A percentile compares a stretch with the other conserved stretches of the same genome.
Evolutionary conservation across 2,113 vertebrate species (phyloP).

Genomic region (Tretioscincus oriximinensis): DNA sequence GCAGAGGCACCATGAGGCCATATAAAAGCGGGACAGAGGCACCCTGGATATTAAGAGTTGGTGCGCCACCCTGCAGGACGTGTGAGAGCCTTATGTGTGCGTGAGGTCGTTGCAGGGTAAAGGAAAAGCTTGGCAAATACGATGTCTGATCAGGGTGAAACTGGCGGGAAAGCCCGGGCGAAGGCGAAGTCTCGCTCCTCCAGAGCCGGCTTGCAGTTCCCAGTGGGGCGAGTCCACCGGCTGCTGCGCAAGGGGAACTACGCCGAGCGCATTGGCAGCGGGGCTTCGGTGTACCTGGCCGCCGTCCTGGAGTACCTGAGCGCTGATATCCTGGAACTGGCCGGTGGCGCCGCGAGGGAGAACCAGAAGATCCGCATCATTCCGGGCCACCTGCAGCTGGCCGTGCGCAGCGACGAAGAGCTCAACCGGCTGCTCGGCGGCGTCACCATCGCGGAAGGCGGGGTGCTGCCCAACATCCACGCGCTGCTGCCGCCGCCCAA

Average conservation of each 20-base stretch:
- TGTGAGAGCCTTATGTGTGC: too few relatives aligned
- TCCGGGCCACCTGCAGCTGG: constrained; percentile 15
- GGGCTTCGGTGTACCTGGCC: not conserved
- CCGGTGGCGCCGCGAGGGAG: constrained; percentile 16
- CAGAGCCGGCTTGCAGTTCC: constrained; percentile 81
- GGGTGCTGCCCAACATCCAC: constrained; percentile 80
- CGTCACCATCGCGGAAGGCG: constrained; percentile 79
- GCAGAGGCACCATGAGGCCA: too few relatives aligned
- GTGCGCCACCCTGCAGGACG: too few relatives aligned
- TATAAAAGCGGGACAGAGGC: not conserved
- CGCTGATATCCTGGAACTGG: not conserved
- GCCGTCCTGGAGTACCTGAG: constrained; percentile 17
- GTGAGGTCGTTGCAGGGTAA: not conserved
- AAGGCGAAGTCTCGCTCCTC: constrained; percentile 83
- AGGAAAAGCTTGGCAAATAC: accelerated
- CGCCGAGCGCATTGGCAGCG: constrained; percentile 57
- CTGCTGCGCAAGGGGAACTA: constrained; percentile 79
- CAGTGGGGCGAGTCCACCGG: constrained; percentile 81
- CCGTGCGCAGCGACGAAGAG: constrained; percentile 21
- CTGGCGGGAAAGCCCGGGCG: constrained; percentile 72
- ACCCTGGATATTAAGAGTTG: too few relatives aligned
- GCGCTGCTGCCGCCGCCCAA: constrained; percentile 76
- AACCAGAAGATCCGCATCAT: constrained; percentile 25
- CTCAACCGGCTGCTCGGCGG: constrained; percentile 79
- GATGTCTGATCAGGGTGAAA: constrained; percentile 15